Percentiles rank a stretch among this genome's conserved stretches.
These are phyloP conservation scores for Astropecten irregularis DNA, from an alignment of 53 echinoderm and acorn worm genomes.

Conservation along the genomic window DNA sequence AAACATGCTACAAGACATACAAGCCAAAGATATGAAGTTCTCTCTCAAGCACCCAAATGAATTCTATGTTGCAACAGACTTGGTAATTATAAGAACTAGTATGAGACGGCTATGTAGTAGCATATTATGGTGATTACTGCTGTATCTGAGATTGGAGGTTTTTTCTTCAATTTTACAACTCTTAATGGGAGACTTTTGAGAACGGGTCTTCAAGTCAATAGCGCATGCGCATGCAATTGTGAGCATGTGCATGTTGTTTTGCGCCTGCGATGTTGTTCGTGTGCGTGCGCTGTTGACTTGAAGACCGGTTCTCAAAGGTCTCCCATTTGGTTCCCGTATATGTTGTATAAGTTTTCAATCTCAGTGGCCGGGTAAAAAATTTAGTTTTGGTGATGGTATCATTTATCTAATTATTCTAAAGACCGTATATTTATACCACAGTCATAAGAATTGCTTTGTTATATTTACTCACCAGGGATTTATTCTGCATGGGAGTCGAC, in stretches of 20 bases:
- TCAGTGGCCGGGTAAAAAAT: neutral
- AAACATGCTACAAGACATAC: conserved; percentile 32
- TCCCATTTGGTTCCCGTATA: too few species aligned
- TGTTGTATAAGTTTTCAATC: neutral
- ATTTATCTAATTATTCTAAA: neutral
- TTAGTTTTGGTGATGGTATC: neutral
- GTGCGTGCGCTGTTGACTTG: too few species aligned
- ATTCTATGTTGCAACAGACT: conserved; percentile 85
- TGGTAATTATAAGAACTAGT: conserved; percentile 37
- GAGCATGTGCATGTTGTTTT: too few species aligned
- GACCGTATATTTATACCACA: too few species aligned
- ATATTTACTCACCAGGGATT: conserved; percentile 79
- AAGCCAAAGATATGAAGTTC: conserved; percentile 77
- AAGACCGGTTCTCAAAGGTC: too few species aligned
- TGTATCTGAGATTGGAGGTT: neutral
- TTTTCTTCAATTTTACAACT: neutral
- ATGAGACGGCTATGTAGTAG: neutral
- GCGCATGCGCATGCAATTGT: too few species aligned
- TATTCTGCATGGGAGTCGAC: conserved; percentile 75
- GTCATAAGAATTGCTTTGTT: too few species aligned
- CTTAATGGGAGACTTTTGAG: too few species aligned
- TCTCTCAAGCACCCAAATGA: conserved; percentile 80
- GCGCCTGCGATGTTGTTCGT: too few species aligned
- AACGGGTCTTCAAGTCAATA: too few species aligned
- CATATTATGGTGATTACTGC: neutral